Percentiles rank a stretch among this genome's conserved stretches.
phyloP scores from a whole-genome alignment of 2,797 vertebrate species.

The Falco columbarius region DNA sequence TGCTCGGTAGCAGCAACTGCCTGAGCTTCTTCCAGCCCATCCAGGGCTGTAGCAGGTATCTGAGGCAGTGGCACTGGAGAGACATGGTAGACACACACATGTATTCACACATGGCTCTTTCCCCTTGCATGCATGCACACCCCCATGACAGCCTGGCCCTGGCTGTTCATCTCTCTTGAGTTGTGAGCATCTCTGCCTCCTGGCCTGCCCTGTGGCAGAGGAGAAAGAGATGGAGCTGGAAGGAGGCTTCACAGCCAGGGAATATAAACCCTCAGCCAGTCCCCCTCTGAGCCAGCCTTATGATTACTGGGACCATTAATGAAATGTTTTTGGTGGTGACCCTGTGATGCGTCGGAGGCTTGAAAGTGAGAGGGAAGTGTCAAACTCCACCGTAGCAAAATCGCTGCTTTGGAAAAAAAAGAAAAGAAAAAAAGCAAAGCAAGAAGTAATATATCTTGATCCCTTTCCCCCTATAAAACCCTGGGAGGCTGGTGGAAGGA shows the following conservation, averaged over 20 bases:
- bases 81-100: accelerated
- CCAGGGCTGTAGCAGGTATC: not conserved
- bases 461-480: conserved; percentile 74
- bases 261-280: not conserved
- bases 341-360: not conserved
- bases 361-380: conserved; percentile 50
- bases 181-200: not conserved
- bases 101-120: not conserved
- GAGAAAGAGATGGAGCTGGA: not conserved
- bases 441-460: conserved; percentile 69
- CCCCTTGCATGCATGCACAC: not conserved
- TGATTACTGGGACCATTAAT: conserved; percentile 10
- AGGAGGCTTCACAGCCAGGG: not conserved
- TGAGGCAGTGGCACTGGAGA: not conserved
- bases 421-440: conserved; percentile 6
- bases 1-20: not conserved
- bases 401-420: not conserved
- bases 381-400: conserved; percentile 3
- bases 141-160: not conserved
- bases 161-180: not conserved
- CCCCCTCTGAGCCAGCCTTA: not conserved
- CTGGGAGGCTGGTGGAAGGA: conserved; percentile 81
- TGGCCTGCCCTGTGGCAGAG: not conserved
- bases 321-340: conserved; percentile 25
- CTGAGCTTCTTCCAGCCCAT: not conserved